Conservation (phyloP, 2,797 vertebrate genomes). For the Tangara arthus region DNA sequence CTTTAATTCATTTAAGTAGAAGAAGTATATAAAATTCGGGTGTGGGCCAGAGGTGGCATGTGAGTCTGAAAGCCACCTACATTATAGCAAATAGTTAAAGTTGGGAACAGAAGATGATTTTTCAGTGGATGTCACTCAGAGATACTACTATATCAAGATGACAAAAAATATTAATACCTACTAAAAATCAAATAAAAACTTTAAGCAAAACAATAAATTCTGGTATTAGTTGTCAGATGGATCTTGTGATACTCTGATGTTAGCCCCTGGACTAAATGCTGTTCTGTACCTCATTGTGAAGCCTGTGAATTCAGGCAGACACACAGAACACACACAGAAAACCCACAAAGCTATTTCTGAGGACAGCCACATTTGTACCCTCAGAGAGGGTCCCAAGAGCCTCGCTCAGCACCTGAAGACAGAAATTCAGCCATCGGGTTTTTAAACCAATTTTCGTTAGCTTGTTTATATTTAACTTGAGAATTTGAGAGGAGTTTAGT, state of each 20-base stretch:
- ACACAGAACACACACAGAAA: background rate
- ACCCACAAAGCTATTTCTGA: background rate
- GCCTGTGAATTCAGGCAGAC: background rate
- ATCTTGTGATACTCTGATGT: background rate
- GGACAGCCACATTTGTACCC: background rate
- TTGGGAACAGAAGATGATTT: background rate
- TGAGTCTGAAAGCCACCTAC: background rate
- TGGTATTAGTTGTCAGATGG: background rate
- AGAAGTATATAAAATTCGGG: background rate
- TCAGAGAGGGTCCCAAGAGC: background rate
- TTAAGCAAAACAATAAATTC: background rate
- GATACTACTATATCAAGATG: background rate
- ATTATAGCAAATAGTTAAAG: background rate
- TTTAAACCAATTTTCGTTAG: background rate
- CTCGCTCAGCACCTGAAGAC: background rate
- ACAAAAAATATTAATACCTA: background rate
- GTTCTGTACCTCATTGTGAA: background rate
- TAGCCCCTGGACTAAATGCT: background rate
- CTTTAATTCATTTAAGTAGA: background rate
- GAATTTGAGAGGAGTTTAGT: background rate
- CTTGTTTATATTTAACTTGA: background rate
- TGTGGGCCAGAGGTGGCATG: fast-evolving
- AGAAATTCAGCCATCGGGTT: background rate
- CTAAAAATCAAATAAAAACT: background rate
- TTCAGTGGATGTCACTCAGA: background rate